Evolutionary conservation across 2,797 vertebrate genomes (phyloP).

Genomic region (Channallabes apus): DNA sequence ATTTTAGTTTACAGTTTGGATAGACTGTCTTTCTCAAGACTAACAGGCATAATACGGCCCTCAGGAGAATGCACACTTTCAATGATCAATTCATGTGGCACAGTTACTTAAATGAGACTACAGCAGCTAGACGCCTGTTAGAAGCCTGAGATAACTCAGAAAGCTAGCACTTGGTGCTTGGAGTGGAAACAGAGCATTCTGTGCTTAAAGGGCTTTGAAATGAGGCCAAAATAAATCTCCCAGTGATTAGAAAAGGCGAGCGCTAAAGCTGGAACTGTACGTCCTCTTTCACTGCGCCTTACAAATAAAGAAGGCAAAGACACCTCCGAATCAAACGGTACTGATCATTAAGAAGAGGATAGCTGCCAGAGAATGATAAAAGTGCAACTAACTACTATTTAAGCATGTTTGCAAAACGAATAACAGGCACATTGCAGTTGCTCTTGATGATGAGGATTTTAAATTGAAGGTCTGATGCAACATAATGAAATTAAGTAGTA

Average conservation of each 20-base stretch:
- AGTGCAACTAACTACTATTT: neutral
- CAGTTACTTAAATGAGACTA: slow-evolving; percentile 2
- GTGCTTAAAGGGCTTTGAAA: slow-evolving; percentile 60
- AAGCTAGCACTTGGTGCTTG: slow-evolving; percentile 21
- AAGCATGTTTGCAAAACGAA: slow-evolving; percentile 43
- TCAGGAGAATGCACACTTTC: neutral
- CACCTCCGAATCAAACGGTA: slow-evolving; percentile 57
- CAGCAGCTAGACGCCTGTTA: neutral
- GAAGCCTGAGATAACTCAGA: slow-evolving; percentile 16
- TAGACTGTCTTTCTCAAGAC: neutral
- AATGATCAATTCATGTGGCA: neutral
- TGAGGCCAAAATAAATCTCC: slow-evolving; percentile 65
- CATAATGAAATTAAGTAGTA: slow-evolving; percentile 27
- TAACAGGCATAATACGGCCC: neutral
- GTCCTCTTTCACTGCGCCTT: slow-evolving; percentile 59
- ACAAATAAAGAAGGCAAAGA: slow-evolving; percentile 36
- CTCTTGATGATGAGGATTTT: slow-evolving; percentile 20
- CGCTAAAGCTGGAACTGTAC: slow-evolving; percentile 54
- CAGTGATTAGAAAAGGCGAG: slow-evolving; percentile 65
- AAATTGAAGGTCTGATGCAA: slow-evolving; percentile 28
- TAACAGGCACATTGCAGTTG: slow-evolving; percentile 19
- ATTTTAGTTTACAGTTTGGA: neutral
- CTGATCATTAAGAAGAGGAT: slow-evolving; percentile 65
- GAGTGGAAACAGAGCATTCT: slow-evolving; percentile 60
- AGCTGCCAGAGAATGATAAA: slow-evolving; percentile 27